Conservation (phyloP, 2,797 vertebrate species). For the Ficedula albicollis region DNA sequence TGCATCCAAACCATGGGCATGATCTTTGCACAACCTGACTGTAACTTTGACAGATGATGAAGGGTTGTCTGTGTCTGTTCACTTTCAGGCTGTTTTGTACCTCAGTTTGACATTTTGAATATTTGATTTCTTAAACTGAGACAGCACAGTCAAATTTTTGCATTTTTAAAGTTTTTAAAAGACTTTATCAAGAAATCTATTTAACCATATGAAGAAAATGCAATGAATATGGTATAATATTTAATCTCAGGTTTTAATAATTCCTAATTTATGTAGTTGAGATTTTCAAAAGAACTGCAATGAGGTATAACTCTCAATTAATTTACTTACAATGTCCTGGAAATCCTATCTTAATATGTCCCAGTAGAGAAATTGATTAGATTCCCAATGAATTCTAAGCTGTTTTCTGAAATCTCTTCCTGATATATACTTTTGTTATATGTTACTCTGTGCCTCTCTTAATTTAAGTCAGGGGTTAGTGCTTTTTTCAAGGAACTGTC, state of each 20-base stretch:
- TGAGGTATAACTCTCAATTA: neutral
- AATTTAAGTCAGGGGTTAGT: neutral
- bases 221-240: neutral
- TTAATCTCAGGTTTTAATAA: neutral
- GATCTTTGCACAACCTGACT: neutral
- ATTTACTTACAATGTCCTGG: neutral
- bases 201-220: neutral
- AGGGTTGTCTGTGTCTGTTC: neutral
- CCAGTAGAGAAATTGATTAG: neutral
- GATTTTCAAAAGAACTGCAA: neutral
- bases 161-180: neutral
- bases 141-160: neutral
- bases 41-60: neutral
- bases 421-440: neutral
- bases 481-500: neutral
- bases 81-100: neutral
- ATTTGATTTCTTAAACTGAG: neutral
- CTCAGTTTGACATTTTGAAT: neutral
- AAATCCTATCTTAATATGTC: neutral
- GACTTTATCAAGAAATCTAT: neutral
- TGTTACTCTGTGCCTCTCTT: neutral
- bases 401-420: neutral
- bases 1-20: too few relatives aligned
- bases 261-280: neutral
- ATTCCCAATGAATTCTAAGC: neutral